Conservation (phyloP, 2,113 vertebrate species). For the Phalacrocorax pelagicus region DNA sequence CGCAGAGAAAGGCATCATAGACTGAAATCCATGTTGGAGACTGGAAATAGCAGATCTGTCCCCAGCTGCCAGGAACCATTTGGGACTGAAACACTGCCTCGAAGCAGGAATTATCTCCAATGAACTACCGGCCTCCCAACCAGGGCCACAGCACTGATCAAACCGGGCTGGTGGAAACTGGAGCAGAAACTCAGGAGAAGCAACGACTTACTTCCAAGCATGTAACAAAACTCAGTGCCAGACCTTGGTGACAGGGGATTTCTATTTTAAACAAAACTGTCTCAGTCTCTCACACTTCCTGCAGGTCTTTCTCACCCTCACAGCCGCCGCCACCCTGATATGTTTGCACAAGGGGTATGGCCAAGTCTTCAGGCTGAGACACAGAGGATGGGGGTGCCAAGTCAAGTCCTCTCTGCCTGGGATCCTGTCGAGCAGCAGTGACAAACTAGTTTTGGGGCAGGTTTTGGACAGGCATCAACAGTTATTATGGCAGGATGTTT, state of each 20-base stretch:
- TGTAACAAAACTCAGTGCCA: neutral
- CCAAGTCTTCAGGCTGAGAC: neutral
- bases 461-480: neutral
- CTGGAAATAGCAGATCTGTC: neutral
- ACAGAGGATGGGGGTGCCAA: neutral
- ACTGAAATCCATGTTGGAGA: neutral
- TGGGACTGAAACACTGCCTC: neutral
- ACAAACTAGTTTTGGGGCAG: neutral
- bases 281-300: neutral
- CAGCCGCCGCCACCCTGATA: neutral
- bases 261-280: neutral
- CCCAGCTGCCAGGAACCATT: neutral
- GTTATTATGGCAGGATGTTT: neutral
- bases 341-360: neutral
- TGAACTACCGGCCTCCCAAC: neutral
- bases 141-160: neutral
- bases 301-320: neutral
- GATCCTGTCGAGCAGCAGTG: neutral
- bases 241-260: neutral
- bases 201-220: neutral
- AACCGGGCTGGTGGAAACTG: accelerated
- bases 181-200: neutral
- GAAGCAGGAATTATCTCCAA: neutral
- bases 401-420: neutral
- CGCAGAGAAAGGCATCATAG: neutral